These are phyloP conservation scores for Lithophane semibrunnea DNA, from an alignment of 2,888 invertebrate species.

Conservation along the genomic window DNA sequence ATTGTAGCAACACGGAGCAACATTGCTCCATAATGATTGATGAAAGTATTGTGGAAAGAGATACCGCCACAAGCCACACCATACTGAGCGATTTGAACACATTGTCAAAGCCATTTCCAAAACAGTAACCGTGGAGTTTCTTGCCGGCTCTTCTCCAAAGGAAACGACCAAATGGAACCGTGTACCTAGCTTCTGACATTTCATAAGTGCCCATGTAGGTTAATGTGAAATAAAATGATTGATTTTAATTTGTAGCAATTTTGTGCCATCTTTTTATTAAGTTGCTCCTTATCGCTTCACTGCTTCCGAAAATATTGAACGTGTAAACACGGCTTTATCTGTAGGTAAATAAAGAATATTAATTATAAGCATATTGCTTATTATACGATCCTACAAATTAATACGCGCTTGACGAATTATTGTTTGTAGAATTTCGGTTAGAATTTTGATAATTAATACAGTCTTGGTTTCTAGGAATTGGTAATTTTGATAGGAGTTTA, in stretches of 20 bases:
- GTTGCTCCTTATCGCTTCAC: background rate
- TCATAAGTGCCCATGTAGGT: no score
- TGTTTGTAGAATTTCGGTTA: slow-evolving; percentile 22
- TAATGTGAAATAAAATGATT: no score
- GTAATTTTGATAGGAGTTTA: slow-evolving; percentile 9
- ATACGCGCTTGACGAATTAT: slow-evolving; percentile 41
- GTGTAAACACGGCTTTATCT: slow-evolving; percentile 15
- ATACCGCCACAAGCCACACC: background rate
- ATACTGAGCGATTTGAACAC: background rate
- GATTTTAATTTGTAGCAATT: no score
- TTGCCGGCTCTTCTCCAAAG: no score
- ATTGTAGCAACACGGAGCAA: background rate
- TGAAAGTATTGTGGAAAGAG: background rate
- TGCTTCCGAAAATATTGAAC: background rate
- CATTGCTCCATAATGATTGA: background rate
- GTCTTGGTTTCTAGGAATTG: slow-evolving; percentile 1
- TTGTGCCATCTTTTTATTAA: background rate
- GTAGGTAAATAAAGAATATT: slow-evolving; percentile 65
- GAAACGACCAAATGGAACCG: no score
- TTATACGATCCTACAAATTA: slow-evolving; percentile 45
- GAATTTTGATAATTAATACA: slow-evolving; percentile 25
- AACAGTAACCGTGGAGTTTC: no score
- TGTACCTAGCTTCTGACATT: no score
- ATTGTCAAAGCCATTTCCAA: no score
- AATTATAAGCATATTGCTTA: slow-evolving; percentile 58